These are phyloP conservation scores for Lepidonotus clava DNA, from an alignment of 2,888 invertebrate genomes.

Conservation along the genomic window DNA sequence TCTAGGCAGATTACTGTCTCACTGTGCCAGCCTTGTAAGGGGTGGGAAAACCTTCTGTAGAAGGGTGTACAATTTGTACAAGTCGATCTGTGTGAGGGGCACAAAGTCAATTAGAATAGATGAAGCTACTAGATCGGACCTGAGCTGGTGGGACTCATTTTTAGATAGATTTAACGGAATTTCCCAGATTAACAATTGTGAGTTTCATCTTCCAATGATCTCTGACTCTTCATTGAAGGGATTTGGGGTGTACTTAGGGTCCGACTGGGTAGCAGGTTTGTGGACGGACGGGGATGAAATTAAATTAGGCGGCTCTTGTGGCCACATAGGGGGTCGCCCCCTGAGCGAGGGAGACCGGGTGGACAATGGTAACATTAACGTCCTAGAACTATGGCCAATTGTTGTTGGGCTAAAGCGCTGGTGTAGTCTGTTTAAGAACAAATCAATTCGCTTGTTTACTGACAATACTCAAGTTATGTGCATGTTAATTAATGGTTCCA, in stretches of 20 bases:
- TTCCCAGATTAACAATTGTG: background rate
- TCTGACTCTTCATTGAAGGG: background rate
- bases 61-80: no score
- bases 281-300: background rate
- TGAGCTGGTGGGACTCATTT: background rate
- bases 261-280: background rate
- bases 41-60: no score
- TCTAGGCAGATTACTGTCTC: no score
- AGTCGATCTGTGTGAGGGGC: background rate
- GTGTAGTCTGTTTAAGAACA: background rate
- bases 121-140: background rate
- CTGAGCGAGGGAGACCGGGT: background rate
- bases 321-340: background rate
- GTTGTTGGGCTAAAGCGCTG: background rate
- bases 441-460: background rate
- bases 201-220: background rate
- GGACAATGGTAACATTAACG: background rate
- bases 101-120: background rate
- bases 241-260: background rate
- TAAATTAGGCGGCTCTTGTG: background rate
- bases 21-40: no score
- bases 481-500: background rate
- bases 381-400: background rate
- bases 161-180: background rate
- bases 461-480: background rate